These are phyloP conservation scores for Astropecten irregularis DNA, from an alignment of 53 echinoderm and acorn worm species.

Conservation along the genomic window DNA sequence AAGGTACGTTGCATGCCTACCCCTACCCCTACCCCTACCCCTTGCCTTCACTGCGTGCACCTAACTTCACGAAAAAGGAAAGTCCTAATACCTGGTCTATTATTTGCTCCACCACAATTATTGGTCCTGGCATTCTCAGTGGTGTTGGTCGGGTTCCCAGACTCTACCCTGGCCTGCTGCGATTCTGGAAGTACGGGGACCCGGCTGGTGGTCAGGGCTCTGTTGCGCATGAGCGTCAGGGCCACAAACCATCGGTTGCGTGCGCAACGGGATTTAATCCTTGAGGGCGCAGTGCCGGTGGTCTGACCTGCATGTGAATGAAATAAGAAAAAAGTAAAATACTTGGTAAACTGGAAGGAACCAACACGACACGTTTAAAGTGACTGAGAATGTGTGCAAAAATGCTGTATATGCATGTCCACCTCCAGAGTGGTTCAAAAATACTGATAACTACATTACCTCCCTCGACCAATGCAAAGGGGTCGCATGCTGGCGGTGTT, in stretches of 20 bases:
- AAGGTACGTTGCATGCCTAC: too few relatives aligned
- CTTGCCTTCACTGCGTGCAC: too few relatives aligned
- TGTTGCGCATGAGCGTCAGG: constrained; percentile 39
- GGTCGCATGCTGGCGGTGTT: neutral
- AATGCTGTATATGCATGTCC: neutral
- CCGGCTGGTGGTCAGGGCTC: constrained; percentile 56
- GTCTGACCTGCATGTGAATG: neutral
- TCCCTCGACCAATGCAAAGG: neutral
- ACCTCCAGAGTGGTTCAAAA: neutral
- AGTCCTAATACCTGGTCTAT: too few relatives aligned
- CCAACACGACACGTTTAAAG: too few relatives aligned
- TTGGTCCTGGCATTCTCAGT: too few relatives aligned
- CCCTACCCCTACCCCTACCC: too few relatives aligned
- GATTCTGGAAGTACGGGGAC: constrained; percentile 47
- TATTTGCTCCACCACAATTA: too few relatives aligned
- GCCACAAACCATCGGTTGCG: constrained; percentile 63
- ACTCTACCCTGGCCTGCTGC: constrained; percentile 28
- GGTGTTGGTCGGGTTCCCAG: constrained; percentile 44
- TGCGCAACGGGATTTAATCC: neutral
- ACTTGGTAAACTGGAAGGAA: neutral
- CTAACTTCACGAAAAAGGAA: too few relatives aligned
- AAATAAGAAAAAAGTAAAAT: neutral
- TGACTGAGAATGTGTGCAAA: too few relatives aligned
- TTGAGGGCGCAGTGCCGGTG: neutral
- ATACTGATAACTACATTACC: neutral